Percentiles rank a stretch among this genome's conserved stretches.
Conservation (phyloP, 30 jellyfish, hydroid and myxozoan genomes). For the Hydra vulgaris region DNA sequence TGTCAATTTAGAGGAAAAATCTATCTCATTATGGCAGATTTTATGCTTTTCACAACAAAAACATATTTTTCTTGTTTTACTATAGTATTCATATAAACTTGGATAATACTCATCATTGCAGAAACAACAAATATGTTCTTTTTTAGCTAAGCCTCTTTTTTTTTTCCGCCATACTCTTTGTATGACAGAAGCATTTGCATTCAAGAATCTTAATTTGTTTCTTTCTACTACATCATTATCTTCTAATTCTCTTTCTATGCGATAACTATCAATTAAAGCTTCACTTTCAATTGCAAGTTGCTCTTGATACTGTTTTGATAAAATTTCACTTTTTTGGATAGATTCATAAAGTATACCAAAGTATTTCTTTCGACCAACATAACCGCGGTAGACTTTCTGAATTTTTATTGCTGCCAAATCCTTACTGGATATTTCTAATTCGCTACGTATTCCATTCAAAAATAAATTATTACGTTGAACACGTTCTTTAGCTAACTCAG, state of each 20-base stretch:
- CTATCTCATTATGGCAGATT: no score
- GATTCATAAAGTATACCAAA: slow-evolving; percentile 13
- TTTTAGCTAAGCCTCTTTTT: not conserved
- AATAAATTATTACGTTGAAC: not conserved
- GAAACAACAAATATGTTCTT: slow-evolving; percentile 25
- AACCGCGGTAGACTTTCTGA: slow-evolving; percentile 28
- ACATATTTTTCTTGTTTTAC: slow-evolving; percentile 12
- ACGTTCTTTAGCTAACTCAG: not conserved
- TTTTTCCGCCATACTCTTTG: slow-evolving; percentile 36
- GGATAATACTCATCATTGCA: slow-evolving; percentile 31
- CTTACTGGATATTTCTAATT: not conserved
- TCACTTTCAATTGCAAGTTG: slow-evolving; percentile 22
- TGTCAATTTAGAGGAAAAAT: no score
- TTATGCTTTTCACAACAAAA: slow-evolving; percentile 28
- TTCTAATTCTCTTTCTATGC: slow-evolving; percentile 25
- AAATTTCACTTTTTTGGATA: not conserved
- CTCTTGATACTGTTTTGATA: not conserved
- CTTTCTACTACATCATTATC: slow-evolving; percentile 1
- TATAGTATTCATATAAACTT: slow-evolving; percentile 21
- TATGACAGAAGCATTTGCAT: slow-evolving; percentile 26
- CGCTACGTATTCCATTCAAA: not conserved
- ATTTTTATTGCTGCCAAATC: slow-evolving; percentile 26
- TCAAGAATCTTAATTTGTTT: slow-evolving; percentile 14
- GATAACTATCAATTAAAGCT: slow-evolving; percentile 15
- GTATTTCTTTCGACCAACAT: slow-evolving; percentile 31